Base-by-base conservation (phyloP, 2,113 vertebrate genomes). In the Rana temporaria region DNA sequence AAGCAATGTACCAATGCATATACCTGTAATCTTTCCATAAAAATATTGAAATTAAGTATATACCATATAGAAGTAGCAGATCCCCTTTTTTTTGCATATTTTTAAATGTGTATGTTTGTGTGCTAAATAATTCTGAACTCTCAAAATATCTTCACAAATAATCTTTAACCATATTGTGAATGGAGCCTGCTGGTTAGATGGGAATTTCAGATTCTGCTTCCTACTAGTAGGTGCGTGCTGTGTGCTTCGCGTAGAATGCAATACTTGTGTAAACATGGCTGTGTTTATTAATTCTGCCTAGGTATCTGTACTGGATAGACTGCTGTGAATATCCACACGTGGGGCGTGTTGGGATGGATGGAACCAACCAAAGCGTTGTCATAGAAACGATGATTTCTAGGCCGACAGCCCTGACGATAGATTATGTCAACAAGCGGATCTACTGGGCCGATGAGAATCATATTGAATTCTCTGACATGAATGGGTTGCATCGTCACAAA, bases 401-500 rank as follows among this genome's bases (percentile, higher is more conserved):
- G 89, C 98, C 97, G 7, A 95, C 94, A 84, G 97, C 97, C 79
- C 91, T 99, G 62, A 97, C 97, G 19, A 98, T 99, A 86, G 98
- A 99, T 90, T 99, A 98, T 81, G 96, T 97, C 88, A 99, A 97
- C 91, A 95, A 92, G 82, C 95, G 95, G 76, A 91, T 99, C 0
- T 99, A 99, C 78, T 99, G 98, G 98, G 96, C 97, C 38, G 97
- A 99, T 84, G 96, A 97, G 87, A 98, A 95, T 88, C 97, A 98
- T 86, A 98, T 99, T 83, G 94, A 98, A 84, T 98, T 99, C 87
- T 92, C 97, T 87, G 95, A 96, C 89, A 96, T 99, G 95, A 96
- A 99, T 86, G 98, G 98, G 68, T 93, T 94, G 78, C 95, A 94
- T 38, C 95, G 96, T 86, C 93, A 94, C 84, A 97, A 95, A 95